Conservation (phyloP, 2,797 vertebrate genomes). For the Gobionotothen gibberifrons region DNA sequence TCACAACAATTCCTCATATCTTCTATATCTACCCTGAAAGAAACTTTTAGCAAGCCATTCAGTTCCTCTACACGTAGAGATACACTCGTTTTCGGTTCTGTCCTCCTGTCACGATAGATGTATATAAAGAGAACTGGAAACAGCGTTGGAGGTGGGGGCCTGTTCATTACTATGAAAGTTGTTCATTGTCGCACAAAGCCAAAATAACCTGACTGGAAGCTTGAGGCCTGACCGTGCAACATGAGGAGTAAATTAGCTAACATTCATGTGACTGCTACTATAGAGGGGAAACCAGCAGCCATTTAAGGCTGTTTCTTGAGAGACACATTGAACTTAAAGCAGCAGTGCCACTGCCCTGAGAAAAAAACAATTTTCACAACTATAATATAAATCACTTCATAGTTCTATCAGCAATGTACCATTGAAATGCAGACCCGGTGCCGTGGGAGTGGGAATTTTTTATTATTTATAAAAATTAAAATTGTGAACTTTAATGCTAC, state of each 20-base stretch:
- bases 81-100: background rate
- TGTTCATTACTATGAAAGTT: no score
- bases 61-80: background rate
- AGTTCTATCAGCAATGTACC: background rate
- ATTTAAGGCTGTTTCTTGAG: constrained; percentile 18
- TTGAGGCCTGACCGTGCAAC: no score
- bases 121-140: no score
- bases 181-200: no score
- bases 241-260: background rate
- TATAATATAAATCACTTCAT: constrained; percentile 2
- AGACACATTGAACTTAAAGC: no score
- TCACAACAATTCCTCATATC: background rate
- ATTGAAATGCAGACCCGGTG: background rate
- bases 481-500: no score
- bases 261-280: constrained; percentile 7
- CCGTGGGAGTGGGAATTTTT: no score
- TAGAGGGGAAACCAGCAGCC: background rate
- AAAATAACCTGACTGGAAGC: no score
- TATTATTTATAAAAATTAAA: no score
- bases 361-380: background rate
- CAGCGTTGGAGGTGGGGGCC: no score
- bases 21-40: background rate
- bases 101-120: no score
- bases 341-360: no score
- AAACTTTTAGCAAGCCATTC: background rate